Conservation (phyloP, 2,113 vertebrate genomes). For the Oreochromis spilurus region DNA sequence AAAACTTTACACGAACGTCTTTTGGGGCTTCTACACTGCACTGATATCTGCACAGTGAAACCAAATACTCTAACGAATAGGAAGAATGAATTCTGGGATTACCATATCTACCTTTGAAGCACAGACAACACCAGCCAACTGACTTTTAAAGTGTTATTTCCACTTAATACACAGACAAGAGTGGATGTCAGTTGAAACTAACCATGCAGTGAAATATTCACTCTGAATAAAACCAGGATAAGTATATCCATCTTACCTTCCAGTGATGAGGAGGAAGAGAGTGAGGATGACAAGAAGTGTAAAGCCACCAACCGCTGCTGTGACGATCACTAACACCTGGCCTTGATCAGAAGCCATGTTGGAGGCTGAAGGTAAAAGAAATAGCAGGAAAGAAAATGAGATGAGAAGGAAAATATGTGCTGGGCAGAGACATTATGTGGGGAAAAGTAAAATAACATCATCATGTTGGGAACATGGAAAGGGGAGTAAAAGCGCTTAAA, state of each 20-base stretch:
- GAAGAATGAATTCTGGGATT: not conserved
- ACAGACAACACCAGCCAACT: not conserved
- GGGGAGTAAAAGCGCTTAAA: not conserved
- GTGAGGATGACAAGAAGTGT: slow-evolving; percentile 93
- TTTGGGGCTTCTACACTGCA: not conserved
- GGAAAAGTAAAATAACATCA: not conserved
- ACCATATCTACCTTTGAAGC: not conserved
- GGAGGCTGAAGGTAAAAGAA: slow-evolving; percentile 77
- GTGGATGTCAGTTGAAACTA: not conserved
- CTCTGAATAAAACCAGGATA: not conserved
- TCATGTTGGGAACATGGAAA: not conserved
- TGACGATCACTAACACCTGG: slow-evolving; percentile 92
- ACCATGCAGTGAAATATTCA: not conserved
- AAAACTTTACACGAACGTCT: not conserved
- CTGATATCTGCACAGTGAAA: not conserved
- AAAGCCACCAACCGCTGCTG: slow-evolving; percentile 90
- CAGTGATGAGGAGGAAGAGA: slow-evolving; percentile 93
- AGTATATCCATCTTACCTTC: slow-evolving; percentile 77
- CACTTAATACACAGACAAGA: not conserved
- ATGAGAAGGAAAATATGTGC: not conserved
- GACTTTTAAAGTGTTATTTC: not conserved
- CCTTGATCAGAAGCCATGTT: slow-evolving; percentile 89
- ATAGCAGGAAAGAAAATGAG: not conserved
- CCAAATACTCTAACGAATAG: not conserved
- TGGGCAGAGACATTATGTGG: not conserved